A percentile compares a stretch with the other conserved stretches of the same genome.
Evolutionary conservation across 2,113 vertebrate species (phyloP).

Genomic region (Dunckerocampus dactyliophorus): DNA sequence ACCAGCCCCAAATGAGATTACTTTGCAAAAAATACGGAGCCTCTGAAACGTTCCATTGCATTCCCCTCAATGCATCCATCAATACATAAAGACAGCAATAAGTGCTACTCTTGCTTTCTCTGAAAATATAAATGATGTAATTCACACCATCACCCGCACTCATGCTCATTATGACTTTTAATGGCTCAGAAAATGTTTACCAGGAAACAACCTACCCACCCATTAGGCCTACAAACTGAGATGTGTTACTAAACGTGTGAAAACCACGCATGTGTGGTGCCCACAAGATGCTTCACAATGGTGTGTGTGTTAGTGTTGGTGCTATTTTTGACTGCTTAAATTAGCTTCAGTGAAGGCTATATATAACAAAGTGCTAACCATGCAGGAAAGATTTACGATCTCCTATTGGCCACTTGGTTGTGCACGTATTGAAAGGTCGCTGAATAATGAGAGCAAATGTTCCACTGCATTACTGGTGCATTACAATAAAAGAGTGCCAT

Average conservation of each 20-base stretch:
- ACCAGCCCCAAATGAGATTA: conserved; percentile 53
- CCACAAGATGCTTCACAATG: conserved; percentile 15
- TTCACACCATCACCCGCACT: conserved; percentile 2
- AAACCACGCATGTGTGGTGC: background rate
- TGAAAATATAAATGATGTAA: conserved; percentile 11
- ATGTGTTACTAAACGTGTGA: conserved; percentile 10
- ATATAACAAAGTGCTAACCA: background rate
- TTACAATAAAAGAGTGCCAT: background rate
- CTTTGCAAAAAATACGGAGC: conserved; percentile 34
- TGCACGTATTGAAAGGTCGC: background rate
- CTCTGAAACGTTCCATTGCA: conserved; percentile 25
- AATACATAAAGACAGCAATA: background rate
- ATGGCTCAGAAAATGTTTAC: background rate
- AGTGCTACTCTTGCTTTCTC: background rate
- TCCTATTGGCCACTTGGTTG: conserved; percentile 6
- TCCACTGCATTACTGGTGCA: conserved; percentile 17
- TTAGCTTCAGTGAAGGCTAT: background rate
- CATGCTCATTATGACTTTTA: too few relatives aligned
- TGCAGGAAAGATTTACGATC: conserved; percentile 5
- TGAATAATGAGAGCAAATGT: conserved; percentile 16
- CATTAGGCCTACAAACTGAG: background rate
- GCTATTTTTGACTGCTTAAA: conserved; percentile 10
- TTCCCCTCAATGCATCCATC: conserved; percentile 12
- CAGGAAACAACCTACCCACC: conserved; percentile 1
- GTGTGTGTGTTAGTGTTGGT: background rate